A percentile compares a stretch with the other conserved stretches of the same genome.
These are phyloP conservation scores for Ormia ochracea DNA, from an alignment of 2,888 invertebrate species.

Conservation along the genomic window DNA sequence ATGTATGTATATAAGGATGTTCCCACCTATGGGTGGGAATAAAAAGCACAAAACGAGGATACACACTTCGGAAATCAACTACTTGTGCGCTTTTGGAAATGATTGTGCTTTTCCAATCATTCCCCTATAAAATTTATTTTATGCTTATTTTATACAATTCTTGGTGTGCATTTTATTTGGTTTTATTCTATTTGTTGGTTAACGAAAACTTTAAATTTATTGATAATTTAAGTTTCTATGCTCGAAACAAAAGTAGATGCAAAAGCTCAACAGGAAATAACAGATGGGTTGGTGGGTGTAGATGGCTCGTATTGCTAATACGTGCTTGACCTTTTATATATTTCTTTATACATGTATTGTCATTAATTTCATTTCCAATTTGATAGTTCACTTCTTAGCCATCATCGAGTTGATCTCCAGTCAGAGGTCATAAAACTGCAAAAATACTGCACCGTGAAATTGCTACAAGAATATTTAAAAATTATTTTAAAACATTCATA, in stretches of 20 bases:
- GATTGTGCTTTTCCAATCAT: slow-evolving; percentile 48
- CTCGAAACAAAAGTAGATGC: slow-evolving; percentile 41
- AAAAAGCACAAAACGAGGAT: too few species aligned
- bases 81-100: slow-evolving; percentile 9
- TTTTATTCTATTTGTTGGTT: slow-evolving; percentile 31
- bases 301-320: slow-evolving; percentile 39
- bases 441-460: too few species aligned
- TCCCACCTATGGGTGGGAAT: slow-evolving; percentile 28
- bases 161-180: too few species aligned
- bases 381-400: neutral
- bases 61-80: slow-evolving; percentile 29
- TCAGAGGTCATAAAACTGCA: slow-evolving; percentile 32
- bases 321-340: slow-evolving; percentile 62
- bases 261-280: slow-evolving; percentile 53
- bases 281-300: slow-evolving; percentile 52
- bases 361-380: slow-evolving; percentile 13
- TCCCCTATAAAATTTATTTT: slow-evolving; percentile 66
- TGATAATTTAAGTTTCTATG: slow-evolving; percentile 64
- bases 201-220: slow-evolving; percentile 61
- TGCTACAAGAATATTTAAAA: neutral
- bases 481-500: too few species aligned
- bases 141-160: slow-evolving; percentile 64
- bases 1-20: slow-evolving; percentile 34
- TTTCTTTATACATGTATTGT: neutral
- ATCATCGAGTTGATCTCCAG: slow-evolving; percentile 26